Percentiles rank a stretch among this genome's conserved stretches.
Evolutionary conservation across 1,140 invertebrate genomes (phyloP).

Genomic region (Zelostemma sp.): DNA sequence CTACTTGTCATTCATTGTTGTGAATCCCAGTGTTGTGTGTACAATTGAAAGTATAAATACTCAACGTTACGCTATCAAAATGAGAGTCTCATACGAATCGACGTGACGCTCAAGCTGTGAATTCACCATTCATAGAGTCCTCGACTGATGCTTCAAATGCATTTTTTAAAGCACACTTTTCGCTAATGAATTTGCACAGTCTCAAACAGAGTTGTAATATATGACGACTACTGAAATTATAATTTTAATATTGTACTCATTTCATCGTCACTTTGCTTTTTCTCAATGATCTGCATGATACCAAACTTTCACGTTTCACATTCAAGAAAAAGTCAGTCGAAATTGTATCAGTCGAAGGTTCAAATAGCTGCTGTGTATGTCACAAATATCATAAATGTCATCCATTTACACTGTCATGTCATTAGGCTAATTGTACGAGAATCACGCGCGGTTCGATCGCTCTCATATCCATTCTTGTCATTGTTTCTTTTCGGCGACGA

Average conservation of each 20-base stretch:
- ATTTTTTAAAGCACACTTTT: neutral
- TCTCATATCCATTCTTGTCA: constrained; percentile 54
- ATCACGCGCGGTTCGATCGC: constrained; percentile 56
- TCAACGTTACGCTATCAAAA: constrained; percentile 66
- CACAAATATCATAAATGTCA: constrained; percentile 19
- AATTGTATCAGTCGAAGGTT: constrained; percentile 25
- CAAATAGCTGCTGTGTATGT: constrained; percentile 14
- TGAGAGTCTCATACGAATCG: constrained; percentile 58
- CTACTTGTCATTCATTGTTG: constrained; percentile 60
- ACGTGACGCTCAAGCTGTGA: constrained; percentile 50
- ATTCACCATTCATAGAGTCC: constrained; percentile 16
- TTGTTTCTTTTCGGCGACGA: constrained; percentile 33
- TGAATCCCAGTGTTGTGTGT: constrained; percentile 66
- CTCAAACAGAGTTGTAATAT: neutral
- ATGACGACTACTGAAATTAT: neutral
- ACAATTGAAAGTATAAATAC: constrained; percentile 71
- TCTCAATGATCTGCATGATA: neutral
- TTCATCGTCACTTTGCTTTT: too few species aligned
- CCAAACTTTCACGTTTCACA: neutral
- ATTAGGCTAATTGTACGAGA: constrained; percentile 47
- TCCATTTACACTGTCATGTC: constrained; percentile 38
- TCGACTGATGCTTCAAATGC: constrained; percentile 26
- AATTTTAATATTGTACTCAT: too few species aligned
- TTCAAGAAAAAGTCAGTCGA: neutral
- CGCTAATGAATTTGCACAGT: neutral